Conservation (phyloP, 2,888 invertebrate genomes). For the Leucophenga montana region DNA sequence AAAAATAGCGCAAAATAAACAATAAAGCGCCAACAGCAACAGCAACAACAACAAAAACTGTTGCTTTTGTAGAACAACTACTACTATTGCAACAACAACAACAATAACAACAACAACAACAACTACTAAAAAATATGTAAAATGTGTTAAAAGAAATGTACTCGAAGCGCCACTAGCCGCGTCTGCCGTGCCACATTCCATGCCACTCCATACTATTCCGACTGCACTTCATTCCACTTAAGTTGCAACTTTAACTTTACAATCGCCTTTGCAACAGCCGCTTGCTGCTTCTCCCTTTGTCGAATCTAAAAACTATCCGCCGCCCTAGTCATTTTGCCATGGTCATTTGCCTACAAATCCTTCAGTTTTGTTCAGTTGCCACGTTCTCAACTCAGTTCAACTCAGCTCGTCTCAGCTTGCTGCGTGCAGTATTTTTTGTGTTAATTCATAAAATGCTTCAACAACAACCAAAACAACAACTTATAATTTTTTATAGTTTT, state of each 20-base stretch:
- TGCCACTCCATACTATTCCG: no score
- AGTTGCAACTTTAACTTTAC: no score
- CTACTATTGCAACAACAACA: no score
- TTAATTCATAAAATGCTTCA: slow-evolving; percentile 16
- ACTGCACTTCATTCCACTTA: no score
- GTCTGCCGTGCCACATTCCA: not conserved
- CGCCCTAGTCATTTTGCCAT: not conserved
- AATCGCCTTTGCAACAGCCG: no score
- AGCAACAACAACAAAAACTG: no score
- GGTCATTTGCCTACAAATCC: no score
- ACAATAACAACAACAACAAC: slow-evolving; percentile 13
- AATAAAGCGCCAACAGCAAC: no score
- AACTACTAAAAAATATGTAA: slow-evolving; percentile 3
- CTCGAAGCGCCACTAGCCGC: slow-evolving; percentile 28
- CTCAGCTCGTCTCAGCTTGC: no score
- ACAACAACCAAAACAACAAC: slow-evolving; percentile 14
- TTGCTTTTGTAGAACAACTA: no score
- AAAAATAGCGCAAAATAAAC: no score
- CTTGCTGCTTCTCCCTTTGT: not conserved
- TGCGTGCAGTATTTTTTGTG: slow-evolving; percentile 3
- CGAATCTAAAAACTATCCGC: not conserved
- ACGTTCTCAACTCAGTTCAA: not conserved
- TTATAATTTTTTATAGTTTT: slow-evolving; percentile 11
- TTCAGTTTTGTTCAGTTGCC: not conserved
- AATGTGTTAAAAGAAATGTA: slow-evolving; percentile 12